Conservation (phyloP, 92 coral and sea anemone genomes). For the Pocillopora meandrina region DNA sequence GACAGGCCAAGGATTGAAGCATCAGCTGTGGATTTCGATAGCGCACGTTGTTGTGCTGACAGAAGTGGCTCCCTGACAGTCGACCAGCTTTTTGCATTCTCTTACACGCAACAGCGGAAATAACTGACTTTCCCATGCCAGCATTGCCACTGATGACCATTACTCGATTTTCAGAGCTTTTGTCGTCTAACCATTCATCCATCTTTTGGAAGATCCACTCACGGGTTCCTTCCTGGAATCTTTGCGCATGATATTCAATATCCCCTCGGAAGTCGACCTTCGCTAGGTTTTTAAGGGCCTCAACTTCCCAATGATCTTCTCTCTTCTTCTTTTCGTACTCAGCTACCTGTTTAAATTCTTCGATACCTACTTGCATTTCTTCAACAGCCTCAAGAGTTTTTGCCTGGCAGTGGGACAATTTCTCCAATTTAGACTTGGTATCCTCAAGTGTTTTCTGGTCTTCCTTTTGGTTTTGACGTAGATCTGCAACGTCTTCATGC, state of each 20-base stretch:
- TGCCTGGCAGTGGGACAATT: neutral
- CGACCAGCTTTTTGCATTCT: conserved; percentile 24
- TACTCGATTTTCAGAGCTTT: neutral
- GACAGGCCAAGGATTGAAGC: neutral
- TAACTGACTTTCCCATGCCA: too few relatives aligned
- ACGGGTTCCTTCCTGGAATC: conserved; percentile 46
- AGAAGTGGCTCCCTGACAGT: conserved; percentile 23
- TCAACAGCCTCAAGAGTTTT: neutral
- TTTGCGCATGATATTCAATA: neutral
- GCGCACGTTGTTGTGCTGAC: conserved; percentile 3
- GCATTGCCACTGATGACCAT: neutral
- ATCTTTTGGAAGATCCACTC: conserved; percentile 48
- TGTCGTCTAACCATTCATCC: neutral
- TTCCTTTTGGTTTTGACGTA: neutral
- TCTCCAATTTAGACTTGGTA: neutral
- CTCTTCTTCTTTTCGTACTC: conserved; percentile 33
- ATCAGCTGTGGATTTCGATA: neutral
- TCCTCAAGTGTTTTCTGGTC: neutral
- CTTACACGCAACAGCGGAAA: conserved; percentile 11
- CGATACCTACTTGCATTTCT: neutral
- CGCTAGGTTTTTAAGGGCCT: neutral
- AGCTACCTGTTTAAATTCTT: neutral
- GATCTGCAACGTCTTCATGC: neutral
- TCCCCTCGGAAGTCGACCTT: neutral
- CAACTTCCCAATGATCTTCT: neutral